phyloP scores from a whole-genome alignment of 2,888 invertebrate genomes.

The Opisthograptis luteolata region DNA sequence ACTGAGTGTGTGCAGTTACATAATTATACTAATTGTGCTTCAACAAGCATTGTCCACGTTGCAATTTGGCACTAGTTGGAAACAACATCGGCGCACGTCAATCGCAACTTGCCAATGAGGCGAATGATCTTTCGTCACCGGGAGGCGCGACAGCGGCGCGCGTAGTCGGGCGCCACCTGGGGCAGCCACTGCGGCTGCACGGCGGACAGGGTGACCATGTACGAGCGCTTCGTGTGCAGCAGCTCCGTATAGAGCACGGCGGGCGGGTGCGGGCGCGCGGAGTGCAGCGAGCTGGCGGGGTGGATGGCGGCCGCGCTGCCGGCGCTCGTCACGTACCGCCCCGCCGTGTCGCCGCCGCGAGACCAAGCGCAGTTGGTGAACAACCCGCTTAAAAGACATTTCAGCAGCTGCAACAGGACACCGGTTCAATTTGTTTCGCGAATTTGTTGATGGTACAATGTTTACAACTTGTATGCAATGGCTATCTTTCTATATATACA shows the following conservation, averaged over 20 bases:
- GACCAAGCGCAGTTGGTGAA: constrained; percentile 95
- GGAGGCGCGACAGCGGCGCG: constrained; percentile 61
- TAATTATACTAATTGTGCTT: no score
- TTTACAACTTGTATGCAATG: no score
- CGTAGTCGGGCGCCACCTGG: constrained; percentile 67
- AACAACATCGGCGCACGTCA: background rate
- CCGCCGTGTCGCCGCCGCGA: constrained; percentile 84
- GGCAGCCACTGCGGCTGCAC: constrained; percentile 92
- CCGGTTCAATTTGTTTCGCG: no score
- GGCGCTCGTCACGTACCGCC: constrained; percentile 75
- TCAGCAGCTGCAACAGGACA: constrained; percentile 78
- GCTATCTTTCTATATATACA: no score
- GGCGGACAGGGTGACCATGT: constrained; percentile 90
- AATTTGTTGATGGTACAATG: no score
- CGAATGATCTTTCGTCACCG: constrained; percentile 55
- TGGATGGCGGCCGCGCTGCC: constrained; percentile 88
- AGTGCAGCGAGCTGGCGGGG: constrained; percentile 90
- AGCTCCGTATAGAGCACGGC: constrained; percentile 93
- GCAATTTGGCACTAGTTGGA: background rate
- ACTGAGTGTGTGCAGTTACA: no score
- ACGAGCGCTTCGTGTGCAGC: constrained; percentile 92
- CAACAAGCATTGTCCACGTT: no score
- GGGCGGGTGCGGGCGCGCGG: constrained; percentile 86
- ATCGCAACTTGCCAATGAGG: background rate
- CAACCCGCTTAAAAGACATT: constrained; percentile 92